A percentile compares a stretch with the other conserved stretches of the same genome.
Conservation (phyloP, 2,888 invertebrate species). For the Myathropa florea region DNA sequence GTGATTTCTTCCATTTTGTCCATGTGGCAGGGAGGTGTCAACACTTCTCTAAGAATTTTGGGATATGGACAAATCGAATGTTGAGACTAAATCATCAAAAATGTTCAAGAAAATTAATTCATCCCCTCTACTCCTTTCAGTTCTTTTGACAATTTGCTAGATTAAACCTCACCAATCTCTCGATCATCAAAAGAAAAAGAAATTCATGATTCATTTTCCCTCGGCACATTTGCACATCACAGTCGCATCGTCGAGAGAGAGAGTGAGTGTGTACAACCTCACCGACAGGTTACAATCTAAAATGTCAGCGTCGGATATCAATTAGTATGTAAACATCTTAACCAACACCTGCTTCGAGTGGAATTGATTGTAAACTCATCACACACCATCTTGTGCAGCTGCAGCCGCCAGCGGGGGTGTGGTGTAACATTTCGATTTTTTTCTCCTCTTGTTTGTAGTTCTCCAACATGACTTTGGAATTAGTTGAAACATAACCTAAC, state of each 20-base stretch:
- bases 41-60: too few species aligned
- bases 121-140: too few species aligned
- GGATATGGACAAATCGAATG: too few species aligned
- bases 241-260: neutral
- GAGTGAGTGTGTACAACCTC: neutral
- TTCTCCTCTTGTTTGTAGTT: neutral
- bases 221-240: neutral
- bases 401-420: slow-evolving; percentile 7
- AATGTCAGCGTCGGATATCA: neutral
- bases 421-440: slow-evolving; percentile 26
- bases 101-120: too few species aligned
- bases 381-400: slow-evolving; percentile 4
- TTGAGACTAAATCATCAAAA: too few species aligned
- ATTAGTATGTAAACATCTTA: slow-evolving; percentile 19
- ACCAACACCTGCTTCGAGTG: slow-evolving; percentile 1
- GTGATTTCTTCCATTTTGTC: too few species aligned
- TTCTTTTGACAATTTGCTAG: too few species aligned
- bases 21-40: too few species aligned
- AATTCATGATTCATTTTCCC: neutral
- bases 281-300: neutral
- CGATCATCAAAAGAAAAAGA: too few species aligned
- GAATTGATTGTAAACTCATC: slow-evolving; percentile 32
- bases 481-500: slow-evolving; percentile 42
- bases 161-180: too few species aligned
- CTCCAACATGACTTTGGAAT: slow-evolving; percentile 44